Percentiles rank a stretch among this genome's conserved stretches.
phyloP scores from a whole-genome alignment of 2,797 vertebrate genomes.

The Clamator glandarius region DNA sequence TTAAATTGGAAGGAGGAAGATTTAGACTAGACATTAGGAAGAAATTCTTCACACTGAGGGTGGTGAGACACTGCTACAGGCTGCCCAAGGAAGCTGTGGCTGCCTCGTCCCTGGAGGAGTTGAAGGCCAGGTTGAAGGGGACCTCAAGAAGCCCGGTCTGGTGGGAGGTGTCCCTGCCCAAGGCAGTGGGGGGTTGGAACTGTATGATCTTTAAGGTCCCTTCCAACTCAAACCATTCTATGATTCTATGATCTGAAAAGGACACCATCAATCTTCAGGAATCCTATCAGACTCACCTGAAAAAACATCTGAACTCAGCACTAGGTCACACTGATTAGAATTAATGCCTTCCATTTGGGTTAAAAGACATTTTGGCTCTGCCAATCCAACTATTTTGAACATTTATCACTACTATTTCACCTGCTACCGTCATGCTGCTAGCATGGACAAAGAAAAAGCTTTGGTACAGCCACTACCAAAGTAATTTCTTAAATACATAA shows the following conservation, averaged over 20 bases:
- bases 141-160: too few species aligned
- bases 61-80: too few species aligned
- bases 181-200: too few species aligned
- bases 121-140: too few species aligned
- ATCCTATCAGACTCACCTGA: background rate
- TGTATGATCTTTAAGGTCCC: too few species aligned
- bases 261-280: background rate
- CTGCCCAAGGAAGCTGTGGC: too few species aligned
- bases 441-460: background rate
- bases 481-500: background rate
- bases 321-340: background rate
- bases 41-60: too few species aligned
- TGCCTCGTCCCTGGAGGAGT: too few species aligned
- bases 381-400: background rate
- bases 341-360: background rate
- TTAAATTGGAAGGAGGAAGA: too few species aligned
- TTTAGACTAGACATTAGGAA: too few species aligned
- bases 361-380: background rate
- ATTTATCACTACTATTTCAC: background rate
- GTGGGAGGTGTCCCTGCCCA: too few species aligned
- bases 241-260: background rate
- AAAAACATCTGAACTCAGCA: background rate
- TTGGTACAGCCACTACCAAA: background rate
- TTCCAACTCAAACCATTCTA: too few species aligned
- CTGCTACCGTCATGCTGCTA: background rate